A percentile compares a stretch with the other conserved stretches of the same genome.
These are phyloP conservation scores for Indri indri DNA, from an alignment of 2,113 vertebrate species.

Conservation along the genomic window DNA sequence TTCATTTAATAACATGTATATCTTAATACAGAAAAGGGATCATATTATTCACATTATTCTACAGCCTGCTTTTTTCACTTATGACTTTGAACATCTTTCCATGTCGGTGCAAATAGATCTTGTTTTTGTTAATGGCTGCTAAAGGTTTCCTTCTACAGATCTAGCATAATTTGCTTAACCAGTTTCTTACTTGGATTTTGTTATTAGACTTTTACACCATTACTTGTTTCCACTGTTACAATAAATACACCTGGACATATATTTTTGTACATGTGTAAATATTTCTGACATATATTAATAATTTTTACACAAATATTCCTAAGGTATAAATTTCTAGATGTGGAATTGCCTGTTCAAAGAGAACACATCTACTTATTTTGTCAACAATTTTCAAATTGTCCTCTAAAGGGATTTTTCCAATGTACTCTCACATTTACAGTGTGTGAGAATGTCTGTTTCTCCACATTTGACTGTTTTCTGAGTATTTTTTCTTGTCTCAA, in stretches of 20 bases:
- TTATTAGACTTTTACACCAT: not conserved
- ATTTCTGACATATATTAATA: not conserved
- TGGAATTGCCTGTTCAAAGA: conserved; percentile 5
- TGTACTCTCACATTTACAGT: not conserved
- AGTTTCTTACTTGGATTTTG: not conserved
- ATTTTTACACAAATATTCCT: not conserved
- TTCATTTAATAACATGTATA: not conserved
- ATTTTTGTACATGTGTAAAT: not conserved
- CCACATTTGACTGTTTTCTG: not conserved
- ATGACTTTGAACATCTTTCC: not conserved
- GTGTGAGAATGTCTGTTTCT: not conserved
- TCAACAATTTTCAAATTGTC: not conserved
- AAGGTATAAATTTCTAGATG: not conserved
- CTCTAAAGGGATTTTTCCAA: not conserved
- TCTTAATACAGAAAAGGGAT: not conserved
- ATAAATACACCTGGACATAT: not conserved
- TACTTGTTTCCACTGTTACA: not conserved
- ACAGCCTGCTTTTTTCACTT: not conserved
- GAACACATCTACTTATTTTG: not conserved
- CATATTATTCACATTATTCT: not conserved
- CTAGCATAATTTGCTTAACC: not conserved
- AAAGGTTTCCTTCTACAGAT: not conserved
- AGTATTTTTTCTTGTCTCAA: not conserved
- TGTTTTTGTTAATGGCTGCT: not conserved
- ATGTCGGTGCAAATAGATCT: not conserved